Evolutionary conservation across 37 sponge, comb jelly and placozoan genomes (phyloP).

Genomic region (Haliclona indistincta): DNA sequence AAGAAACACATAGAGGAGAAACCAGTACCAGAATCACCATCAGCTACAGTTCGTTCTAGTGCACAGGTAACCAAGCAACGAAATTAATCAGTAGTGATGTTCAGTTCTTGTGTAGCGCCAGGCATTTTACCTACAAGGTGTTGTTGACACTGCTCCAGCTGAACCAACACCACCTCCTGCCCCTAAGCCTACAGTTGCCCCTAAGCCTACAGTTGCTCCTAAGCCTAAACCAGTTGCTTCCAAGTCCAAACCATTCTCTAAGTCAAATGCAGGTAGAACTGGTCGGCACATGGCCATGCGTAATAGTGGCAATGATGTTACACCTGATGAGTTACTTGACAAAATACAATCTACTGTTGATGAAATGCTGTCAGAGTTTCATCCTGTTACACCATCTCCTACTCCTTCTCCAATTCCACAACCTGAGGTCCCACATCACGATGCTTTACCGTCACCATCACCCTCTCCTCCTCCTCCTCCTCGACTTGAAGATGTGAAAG

Average conservation of each 20-base stretch:
- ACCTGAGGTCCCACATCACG: background rate
- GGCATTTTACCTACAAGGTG: too few relatives aligned
- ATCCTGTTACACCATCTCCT: background rate
- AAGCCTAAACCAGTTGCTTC: too few relatives aligned
- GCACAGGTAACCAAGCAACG: too few relatives aligned
- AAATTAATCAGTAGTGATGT: too few relatives aligned
- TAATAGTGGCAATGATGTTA: slow-evolving; percentile 34
- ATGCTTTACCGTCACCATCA: background rate
- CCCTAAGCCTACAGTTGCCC: background rate
- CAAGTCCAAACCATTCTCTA: too few relatives aligned
- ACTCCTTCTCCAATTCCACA: slow-evolving; percentile 6
- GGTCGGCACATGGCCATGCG: background rate
- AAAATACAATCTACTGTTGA: slow-evolving; percentile 63
- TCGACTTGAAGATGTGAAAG: too few relatives aligned
- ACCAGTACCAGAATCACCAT: too few relatives aligned
- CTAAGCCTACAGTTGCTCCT: too few relatives aligned
- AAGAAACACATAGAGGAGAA: too few relatives aligned
- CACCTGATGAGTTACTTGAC: slow-evolving; percentile 55
- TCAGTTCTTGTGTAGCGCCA: too few relatives aligned
- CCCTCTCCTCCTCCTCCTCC: slow-evolving; percentile 1
- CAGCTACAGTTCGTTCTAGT: too few relatives aligned
- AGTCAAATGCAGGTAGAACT: too few relatives aligned
- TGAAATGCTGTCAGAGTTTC: slow-evolving; percentile 47
- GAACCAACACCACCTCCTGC: background rate
- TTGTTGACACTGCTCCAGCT: background rate